Evolutionary conservation across 2,797 vertebrate species (phyloP).

Genomic region (Megalops cyprinoides): DNA sequence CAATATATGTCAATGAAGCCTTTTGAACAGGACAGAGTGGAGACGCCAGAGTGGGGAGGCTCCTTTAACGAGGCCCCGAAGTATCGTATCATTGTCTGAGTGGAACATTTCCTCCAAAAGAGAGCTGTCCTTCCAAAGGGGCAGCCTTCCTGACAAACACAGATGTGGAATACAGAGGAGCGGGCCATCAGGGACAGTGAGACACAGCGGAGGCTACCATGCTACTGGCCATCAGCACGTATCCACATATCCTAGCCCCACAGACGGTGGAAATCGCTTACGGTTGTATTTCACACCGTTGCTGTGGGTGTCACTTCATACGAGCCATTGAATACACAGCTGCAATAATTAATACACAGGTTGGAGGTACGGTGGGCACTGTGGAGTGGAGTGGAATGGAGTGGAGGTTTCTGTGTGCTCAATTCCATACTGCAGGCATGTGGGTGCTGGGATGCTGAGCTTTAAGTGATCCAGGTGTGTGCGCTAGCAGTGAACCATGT

Average conservation of each 20-base stretch:
- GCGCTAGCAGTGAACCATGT: too few relatives aligned
- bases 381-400: too few relatives aligned
- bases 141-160: neutral
- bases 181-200: neutral
- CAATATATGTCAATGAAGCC: too few relatives aligned
- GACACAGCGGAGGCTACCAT: neutral
- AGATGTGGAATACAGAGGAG: neutral
- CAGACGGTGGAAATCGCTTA: too few relatives aligned
- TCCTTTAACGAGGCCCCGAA: constrained; percentile 36
- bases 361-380: too few relatives aligned
- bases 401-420: too few relatives aligned
- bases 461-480: neutral
- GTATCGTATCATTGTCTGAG: constrained; percentile 53
- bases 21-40: neutral
- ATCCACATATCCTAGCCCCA: neutral
- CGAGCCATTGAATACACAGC: neutral
- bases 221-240: neutral
- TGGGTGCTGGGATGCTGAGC: neutral
- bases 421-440: too few relatives aligned
- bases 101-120: constrained; percentile 48
- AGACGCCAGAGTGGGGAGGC: neutral
- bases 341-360: neutral
- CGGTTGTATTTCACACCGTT: neutral
- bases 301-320: neutral
- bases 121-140: neutral